Conservation (phyloP, 2,888 invertebrate genomes). For the Parnassius apollo region DNA sequence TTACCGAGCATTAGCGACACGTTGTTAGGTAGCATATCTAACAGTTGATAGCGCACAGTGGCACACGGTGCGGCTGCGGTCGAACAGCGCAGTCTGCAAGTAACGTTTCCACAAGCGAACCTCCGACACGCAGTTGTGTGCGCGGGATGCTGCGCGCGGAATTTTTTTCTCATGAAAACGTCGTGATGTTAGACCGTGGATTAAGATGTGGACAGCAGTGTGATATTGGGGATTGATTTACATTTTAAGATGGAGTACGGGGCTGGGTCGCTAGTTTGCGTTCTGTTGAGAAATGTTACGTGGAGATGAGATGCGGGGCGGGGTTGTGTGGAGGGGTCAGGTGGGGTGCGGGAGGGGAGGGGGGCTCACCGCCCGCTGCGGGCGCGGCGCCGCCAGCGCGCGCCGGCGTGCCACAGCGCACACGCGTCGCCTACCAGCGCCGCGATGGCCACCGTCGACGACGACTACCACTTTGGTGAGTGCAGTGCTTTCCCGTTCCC, state of each 20-base stretch:
- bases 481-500: conserved; percentile 25
- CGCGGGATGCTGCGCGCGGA: not conserved
- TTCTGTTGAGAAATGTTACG: not conserved
- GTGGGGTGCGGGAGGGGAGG: conserved; percentile 14
- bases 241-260: not conserved
- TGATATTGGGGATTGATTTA: not conserved
- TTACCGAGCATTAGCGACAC: too few species aligned
- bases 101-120: not conserved
- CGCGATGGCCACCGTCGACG: conserved; percentile 52
- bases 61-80: too few species aligned
- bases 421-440: conserved; percentile 31
- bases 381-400: conserved; percentile 42
- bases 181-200: not conserved
- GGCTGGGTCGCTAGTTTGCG: not conserved
- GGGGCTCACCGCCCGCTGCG: conserved; percentile 33
- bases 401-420: conserved; percentile 41
- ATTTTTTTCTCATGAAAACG: too few species aligned
- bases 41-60: not conserved
- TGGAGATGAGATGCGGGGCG: not conserved
- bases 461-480: conserved; percentile 70
- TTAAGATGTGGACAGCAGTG: too few species aligned
- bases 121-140: not conserved
- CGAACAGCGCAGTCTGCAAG: not conserved
- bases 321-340: not conserved
- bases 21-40: too few species aligned